Evolutionary conservation across 2,797 vertebrate genomes (phyloP).

Genomic region (Pseudocheirus occidentalis): DNA sequence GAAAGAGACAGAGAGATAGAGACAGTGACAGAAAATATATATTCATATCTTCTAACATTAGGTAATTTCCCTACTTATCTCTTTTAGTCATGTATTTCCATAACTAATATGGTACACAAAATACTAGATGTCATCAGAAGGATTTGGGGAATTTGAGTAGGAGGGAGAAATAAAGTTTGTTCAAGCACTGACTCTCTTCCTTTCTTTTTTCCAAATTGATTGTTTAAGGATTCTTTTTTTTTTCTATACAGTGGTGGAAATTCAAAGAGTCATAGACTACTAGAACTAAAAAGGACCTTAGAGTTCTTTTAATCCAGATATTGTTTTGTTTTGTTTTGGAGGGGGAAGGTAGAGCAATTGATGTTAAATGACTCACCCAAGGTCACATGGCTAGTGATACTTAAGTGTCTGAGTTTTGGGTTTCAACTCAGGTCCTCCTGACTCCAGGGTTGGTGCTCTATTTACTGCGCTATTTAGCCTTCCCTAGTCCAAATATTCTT

Average conservation of each 20-base stretch:
- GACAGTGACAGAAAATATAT: not conserved
- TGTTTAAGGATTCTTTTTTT: not conserved
- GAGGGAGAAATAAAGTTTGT: not conserved
- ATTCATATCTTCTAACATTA: not conserved
- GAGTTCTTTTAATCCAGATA: not conserved
- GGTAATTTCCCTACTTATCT: not conserved
- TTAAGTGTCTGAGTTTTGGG: too few relatives aligned
- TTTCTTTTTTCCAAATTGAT: not conserved
- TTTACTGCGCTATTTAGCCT: too few relatives aligned
- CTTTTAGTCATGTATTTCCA: not conserved
- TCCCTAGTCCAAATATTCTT: not conserved
- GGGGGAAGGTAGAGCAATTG: too few relatives aligned
- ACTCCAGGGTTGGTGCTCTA: too few relatives aligned
- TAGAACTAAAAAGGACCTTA: not conserved
- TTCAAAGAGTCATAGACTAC: not conserved
- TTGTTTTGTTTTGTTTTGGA: not conserved
- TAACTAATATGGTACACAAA: not conserved
- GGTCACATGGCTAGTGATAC: too few relatives aligned
- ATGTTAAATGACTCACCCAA: too few relatives aligned
- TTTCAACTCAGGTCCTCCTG: too few relatives aligned
- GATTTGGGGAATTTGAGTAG: not conserved
- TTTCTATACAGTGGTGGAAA: not conserved
- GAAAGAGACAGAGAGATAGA: not conserved
- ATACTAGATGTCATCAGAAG: not conserved
- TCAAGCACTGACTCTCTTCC: too few relatives aligned